These are phyloP conservation scores for Neomonachus schauinslandi DNA, from an alignment of 2,113 vertebrate species.

Conservation along the genomic window DNA sequence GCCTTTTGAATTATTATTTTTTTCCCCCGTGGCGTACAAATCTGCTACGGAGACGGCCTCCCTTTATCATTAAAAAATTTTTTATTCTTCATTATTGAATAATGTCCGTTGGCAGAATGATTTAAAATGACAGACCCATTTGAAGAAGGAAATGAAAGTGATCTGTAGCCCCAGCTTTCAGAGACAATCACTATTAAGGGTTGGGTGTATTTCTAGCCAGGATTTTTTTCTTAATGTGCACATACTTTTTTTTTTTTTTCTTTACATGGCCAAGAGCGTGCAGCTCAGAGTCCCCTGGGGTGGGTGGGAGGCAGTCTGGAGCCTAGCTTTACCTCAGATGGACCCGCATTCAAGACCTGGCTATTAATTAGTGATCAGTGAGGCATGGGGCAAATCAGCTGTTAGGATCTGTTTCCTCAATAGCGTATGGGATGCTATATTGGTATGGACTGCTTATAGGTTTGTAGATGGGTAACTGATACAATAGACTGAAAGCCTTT, in stretches of 20 bases:
- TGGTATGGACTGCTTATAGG: background rate
- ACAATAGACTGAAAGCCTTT: background rate
- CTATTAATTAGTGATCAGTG: background rate
- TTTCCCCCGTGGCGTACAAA: slow-evolving; percentile 51
- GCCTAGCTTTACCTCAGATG: background rate
- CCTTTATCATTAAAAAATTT: slow-evolving; percentile 65
- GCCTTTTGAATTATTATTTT: slow-evolving; percentile 80
- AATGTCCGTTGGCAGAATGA: slow-evolving; percentile 47
- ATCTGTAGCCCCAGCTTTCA: slow-evolving; percentile 41
- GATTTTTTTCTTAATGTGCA: slow-evolving; percentile 28
- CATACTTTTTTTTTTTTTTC: background rate
- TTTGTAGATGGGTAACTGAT: background rate
- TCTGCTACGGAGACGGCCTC: slow-evolving; percentile 59
- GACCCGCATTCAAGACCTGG: background rate
- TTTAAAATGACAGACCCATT: slow-evolving; percentile 66
- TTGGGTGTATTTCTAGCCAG: slow-evolving; percentile 36
- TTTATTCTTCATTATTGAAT: slow-evolving; percentile 49
- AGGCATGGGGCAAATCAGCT: background rate
- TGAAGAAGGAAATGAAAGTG: slow-evolving; percentile 65
- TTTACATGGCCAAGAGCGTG: background rate
- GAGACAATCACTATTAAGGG: background rate
- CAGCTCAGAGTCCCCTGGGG: background rate
- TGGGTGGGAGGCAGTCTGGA: background rate
- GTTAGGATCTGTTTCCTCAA: background rate
- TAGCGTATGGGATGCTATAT: background rate